Percentiles rank a stretch among this genome's conserved stretches.
Conservation (phyloP, 2,113 vertebrate species). For the Aldabrachelys gigantea region DNA sequence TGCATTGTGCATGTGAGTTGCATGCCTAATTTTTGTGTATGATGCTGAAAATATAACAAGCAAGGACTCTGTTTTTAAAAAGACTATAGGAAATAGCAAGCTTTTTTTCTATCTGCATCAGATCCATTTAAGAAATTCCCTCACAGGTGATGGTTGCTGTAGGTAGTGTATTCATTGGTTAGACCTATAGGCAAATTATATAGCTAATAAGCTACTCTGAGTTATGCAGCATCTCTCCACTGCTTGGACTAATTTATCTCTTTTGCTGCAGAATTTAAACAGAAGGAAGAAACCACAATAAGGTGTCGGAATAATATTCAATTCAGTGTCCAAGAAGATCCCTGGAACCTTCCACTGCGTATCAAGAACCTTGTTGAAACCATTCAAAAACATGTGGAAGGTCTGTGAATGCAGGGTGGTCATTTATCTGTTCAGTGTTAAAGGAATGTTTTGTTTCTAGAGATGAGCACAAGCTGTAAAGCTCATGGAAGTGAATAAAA, state of each 20-base stretch:
- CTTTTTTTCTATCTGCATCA: background rate
- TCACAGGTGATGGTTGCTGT: background rate
- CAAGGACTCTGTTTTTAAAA: background rate
- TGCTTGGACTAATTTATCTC: background rate
- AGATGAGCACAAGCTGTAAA: background rate
- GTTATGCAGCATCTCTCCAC: background rate
- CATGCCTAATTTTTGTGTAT: background rate
- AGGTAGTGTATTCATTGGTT: background rate
- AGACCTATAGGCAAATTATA: background rate
- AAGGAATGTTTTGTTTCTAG: background rate
- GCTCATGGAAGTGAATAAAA: background rate
- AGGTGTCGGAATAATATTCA: conserved; percentile 90
- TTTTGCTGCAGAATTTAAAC: conserved; percentile 88
- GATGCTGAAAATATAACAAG: background rate
- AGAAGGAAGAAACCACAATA: conserved; percentile 91
- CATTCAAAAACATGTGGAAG: conserved; percentile 94
- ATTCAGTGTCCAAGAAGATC: conserved; percentile 97
- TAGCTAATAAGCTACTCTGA: background rate
- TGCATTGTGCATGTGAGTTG: background rate
- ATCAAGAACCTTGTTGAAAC: conserved; percentile 94
- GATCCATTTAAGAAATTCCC: background rate
- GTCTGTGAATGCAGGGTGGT: conserved; percentile 73
- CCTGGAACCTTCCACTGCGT: conserved; percentile 95
- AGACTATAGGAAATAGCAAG: background rate
- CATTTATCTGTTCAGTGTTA: background rate